Percentiles rank a stretch among this genome's conserved stretches.
Evolutionary conservation across 2,888 invertebrate species (phyloP).

Genomic region (Zelleria hepariella): DNA sequence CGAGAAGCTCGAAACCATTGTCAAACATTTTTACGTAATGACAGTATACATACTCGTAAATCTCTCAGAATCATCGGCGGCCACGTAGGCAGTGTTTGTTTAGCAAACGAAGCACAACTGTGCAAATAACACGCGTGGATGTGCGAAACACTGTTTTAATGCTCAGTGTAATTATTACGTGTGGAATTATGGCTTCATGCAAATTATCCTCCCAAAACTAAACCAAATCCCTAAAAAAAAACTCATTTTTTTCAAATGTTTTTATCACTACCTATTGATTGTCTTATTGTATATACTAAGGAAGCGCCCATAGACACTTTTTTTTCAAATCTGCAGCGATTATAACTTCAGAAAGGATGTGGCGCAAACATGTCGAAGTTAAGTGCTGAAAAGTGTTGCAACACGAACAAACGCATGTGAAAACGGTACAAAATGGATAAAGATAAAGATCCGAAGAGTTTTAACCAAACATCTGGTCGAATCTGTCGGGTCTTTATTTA

Average conservation of each 20-base stretch:
- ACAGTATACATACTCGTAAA: conserved; percentile 17
- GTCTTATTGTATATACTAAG: no score
- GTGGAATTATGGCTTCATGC: no score
- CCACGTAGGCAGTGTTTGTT: conserved; percentile 30
- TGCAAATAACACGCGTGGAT: conserved; percentile 26
- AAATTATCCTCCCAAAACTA: no score
- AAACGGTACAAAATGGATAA: background rate
- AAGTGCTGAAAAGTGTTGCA: background rate
- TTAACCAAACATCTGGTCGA: background rate
- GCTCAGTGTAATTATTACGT: no score
- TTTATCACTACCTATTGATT: no score
- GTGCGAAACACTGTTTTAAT: conserved; percentile 24
- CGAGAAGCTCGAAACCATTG: conserved; percentile 5
- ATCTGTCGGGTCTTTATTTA: background rate
- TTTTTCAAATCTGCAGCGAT: background rate
- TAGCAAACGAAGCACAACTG: conserved; percentile 46
- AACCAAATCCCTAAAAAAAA: no score
- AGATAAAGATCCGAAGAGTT: background rate
- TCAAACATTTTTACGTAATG: conserved; percentile 32
- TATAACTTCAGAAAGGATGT: background rate
- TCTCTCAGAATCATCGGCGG: conserved; percentile 29
- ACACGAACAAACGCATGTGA: background rate
- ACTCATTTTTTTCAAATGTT: no score
- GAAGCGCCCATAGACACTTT: no score
- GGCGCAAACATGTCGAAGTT: background rate